Evolutionary conservation across 2,113 vertebrate species (phyloP).

Genomic region (Pygoscelis antarcticus): DNA sequence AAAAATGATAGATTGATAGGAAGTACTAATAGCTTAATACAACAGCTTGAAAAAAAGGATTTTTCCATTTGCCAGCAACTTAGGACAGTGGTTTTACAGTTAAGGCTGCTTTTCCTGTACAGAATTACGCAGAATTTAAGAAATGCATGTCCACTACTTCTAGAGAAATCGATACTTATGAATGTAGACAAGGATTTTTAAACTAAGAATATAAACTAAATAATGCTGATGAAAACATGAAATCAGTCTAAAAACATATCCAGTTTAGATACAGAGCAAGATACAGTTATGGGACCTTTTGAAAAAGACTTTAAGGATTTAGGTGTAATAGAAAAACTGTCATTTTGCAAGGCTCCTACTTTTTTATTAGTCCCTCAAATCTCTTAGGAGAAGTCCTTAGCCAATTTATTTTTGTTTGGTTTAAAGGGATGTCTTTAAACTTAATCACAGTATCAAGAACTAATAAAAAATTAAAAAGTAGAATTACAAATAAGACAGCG

Average conservation of each 20-base stretch:
- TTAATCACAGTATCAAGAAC: constrained; percentile 21
- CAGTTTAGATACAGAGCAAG: not conserved
- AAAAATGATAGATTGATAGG: not conserved
- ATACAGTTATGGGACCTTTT: not conserved
- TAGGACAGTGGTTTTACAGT: not conserved
- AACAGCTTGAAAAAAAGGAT: not conserved
- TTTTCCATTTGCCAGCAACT: not conserved
- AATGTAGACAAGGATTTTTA: not conserved
- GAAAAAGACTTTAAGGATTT: not conserved
- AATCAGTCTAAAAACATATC: not conserved
- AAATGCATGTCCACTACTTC: constrained; percentile 5
- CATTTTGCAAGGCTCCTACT: not conserved
- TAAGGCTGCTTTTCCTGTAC: not conserved
- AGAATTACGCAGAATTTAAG: not conserved
- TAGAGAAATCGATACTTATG: constrained; percentile 9
- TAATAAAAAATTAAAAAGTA: not conserved
- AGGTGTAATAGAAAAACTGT: not conserved
- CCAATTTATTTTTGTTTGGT: constrained; percentile 1
- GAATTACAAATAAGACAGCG: not conserved
- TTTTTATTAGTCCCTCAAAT: not conserved
- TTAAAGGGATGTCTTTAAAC: not conserved
- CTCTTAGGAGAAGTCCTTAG: not conserved
- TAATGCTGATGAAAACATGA: not conserved
- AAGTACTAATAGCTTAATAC: not conserved
- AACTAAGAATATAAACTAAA: constrained; percentile 21